Percentiles rank a stretch among this genome's conserved stretches.
Conservation (phyloP, 2,797 vertebrate genomes). For the Megalops cyprinoides region DNA sequence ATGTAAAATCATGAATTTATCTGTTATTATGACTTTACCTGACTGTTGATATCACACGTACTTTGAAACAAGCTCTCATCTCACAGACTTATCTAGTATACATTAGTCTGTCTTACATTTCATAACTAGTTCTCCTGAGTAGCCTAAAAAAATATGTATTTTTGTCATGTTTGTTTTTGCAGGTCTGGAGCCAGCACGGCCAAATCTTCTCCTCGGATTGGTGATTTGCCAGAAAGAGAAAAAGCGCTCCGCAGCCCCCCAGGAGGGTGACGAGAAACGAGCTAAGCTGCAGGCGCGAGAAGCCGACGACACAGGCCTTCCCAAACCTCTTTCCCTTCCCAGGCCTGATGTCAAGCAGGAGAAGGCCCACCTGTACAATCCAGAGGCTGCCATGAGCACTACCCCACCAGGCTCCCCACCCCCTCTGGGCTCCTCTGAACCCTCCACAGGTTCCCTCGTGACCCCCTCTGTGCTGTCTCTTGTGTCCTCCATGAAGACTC, state of each 20-base stretch:
- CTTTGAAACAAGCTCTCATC: conserved; percentile 52
- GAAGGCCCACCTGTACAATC: conserved; percentile 68
- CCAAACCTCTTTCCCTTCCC: conserved; percentile 55
- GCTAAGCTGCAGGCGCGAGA: conserved; percentile 78
- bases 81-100: conserved; percentile 15
- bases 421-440: conserved; percentile 67
- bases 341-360: conserved; percentile 74
- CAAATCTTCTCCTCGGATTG: conserved; percentile 93
- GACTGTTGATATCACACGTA: not conserved
- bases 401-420: conserved; percentile 90
- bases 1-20: not conserved
- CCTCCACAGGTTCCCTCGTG: conserved; percentile 64
- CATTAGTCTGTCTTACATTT: not conserved
- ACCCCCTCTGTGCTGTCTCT: conserved; percentile 75
- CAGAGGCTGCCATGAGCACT: conserved; percentile 73
- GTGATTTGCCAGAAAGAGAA: conserved; percentile 95
- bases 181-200: conserved; percentile 96
- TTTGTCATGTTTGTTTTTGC: conserved; percentile 48
- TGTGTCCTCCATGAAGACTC: conserved; percentile 76
- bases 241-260: conserved; percentile 71
- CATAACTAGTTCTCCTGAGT: not conserved
- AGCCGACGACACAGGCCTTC: conserved; percentile 65
- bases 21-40: not conserved
- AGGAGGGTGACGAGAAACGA: conserved; percentile 87
- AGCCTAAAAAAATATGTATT: conserved; percentile 22